Base-by-base conservation (phyloP, 2,888 invertebrate genomes). In the Ophion obscuratus region DNA sequence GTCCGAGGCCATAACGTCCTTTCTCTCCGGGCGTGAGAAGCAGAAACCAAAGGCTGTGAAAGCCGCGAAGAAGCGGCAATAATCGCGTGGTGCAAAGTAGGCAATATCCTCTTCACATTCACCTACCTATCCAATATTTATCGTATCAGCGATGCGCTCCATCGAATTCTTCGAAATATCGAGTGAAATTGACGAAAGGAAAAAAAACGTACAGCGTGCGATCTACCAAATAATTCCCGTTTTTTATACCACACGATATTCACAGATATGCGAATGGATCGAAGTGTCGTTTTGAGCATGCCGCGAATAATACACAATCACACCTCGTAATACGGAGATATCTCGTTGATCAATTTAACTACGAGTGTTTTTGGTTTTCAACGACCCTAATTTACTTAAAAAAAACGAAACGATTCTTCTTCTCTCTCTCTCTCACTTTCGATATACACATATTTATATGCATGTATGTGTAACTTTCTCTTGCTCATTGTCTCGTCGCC, bases 1-100 rank as follows among this genome's bases (percentile, higher is more conserved):
- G 95, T 98, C 99, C 0, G 99, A 99, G 94, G 96, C 99, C 95
- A 96, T 99, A 87, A 98, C 99, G 0, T 96, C 97, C 57, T 96
- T 97, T 89, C 96, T 99, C 89, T 97, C 97, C 78, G 97, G 98
- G 57, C 96, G 96, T 83, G 94, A 95, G 75, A 93, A 95, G 78
- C 92, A 95, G 76, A 95, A 96, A 93, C 92, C 94, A 10, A 94
- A 94, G 88, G 92, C 94, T 76, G 91, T 94, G 7, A 92, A 95
- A 91, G 92, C 93, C 68, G 91, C 93, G 20, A 95, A 95, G 87
- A 95, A 95, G 88, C 92, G 94, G 70, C 94, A 94, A 88, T 94
- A 90, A 92, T 84, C 75, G 27, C 61, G 3, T 14, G 5, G 14
- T 20, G 11, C 31, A 57, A 73, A 78, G 9, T 78, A 81, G 74